Percentiles rank a stretch among this genome's conserved stretches.
phyloP scores from a whole-genome alignment of 2,113 vertebrate genomes.

The Gallinago jamesoni region DNA sequence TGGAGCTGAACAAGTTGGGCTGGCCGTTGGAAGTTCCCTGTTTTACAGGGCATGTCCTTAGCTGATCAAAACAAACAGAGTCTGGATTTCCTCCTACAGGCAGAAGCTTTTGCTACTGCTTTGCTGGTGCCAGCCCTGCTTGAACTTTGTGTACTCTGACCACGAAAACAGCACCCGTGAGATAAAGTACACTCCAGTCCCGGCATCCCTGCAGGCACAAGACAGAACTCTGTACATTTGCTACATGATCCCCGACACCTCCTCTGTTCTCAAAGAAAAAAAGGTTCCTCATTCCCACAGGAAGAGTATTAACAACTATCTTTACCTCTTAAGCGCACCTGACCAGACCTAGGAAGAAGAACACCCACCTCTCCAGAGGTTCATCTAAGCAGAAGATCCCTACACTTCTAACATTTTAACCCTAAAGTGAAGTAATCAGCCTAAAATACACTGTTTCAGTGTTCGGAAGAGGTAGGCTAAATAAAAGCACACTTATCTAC shows the following conservation, averaged over 20 bases:
- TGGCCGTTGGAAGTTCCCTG: not conserved
- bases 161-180: not conserved
- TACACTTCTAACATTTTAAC: not conserved
- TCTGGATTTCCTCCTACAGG: not conserved
- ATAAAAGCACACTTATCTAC: not conserved
- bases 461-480: not conserved
- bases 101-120: not conserved
- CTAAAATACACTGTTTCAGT: not conserved
- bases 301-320: not conserved
- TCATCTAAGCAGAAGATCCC: not conserved
- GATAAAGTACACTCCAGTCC: not conserved
- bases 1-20: not conserved
- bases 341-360: not conserved
- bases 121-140: not conserved
- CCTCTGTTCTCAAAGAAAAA: not conserved
- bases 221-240: fast-evolving
- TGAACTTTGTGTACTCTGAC: not conserved
- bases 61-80: conserved; percentile 7
- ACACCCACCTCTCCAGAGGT: not conserved
- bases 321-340: not conserved
- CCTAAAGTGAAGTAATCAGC: not conserved
- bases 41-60: not conserved
- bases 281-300: not conserved
- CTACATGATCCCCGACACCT: not conserved
- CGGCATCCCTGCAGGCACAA: not conserved